A percentile compares a stretch with the other conserved stretches of the same genome.
These are phyloP conservation scores for Platysternon megacephalum DNA, from an alignment of 2,113 vertebrate species.

Conservation along the genomic window DNA sequence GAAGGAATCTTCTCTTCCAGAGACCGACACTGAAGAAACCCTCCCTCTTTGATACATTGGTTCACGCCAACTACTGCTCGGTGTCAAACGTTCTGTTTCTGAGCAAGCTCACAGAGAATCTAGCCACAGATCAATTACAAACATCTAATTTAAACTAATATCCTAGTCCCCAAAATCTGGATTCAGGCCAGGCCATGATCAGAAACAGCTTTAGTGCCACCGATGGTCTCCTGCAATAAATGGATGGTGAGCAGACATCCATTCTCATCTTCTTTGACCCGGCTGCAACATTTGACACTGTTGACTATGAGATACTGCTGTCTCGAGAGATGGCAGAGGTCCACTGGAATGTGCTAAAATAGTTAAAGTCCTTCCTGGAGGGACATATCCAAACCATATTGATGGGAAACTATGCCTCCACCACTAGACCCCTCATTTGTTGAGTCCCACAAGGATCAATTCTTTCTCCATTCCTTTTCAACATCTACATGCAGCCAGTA, in stretches of 20 bases:
- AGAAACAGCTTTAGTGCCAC: background rate
- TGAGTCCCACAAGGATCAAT: background rate
- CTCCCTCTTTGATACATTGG: background rate
- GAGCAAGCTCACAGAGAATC: background rate
- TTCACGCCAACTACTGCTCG: background rate
- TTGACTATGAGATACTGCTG: background rate
- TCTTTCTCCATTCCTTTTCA: background rate
- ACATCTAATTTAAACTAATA: background rate
- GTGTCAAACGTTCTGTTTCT: background rate
- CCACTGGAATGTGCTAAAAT: background rate
- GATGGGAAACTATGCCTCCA: background rate
- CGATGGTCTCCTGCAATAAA: background rate
- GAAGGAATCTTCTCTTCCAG: background rate
- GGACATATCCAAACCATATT: background rate
- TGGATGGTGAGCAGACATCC: background rate
- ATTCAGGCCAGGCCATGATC: background rate
- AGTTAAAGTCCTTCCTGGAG: background rate
- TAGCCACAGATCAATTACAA: background rate
- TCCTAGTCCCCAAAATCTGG: background rate
- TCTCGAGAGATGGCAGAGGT: background rate
- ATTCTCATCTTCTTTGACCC: background rate
- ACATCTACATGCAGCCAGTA: background rate
- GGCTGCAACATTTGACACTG: background rate
- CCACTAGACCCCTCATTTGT: too few relatives aligned
- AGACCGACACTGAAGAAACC: background rate